phyloP scores from a whole-genome alignment of 2,113 vertebrate genomes.

The Neolamprologus modestus region DNA sequence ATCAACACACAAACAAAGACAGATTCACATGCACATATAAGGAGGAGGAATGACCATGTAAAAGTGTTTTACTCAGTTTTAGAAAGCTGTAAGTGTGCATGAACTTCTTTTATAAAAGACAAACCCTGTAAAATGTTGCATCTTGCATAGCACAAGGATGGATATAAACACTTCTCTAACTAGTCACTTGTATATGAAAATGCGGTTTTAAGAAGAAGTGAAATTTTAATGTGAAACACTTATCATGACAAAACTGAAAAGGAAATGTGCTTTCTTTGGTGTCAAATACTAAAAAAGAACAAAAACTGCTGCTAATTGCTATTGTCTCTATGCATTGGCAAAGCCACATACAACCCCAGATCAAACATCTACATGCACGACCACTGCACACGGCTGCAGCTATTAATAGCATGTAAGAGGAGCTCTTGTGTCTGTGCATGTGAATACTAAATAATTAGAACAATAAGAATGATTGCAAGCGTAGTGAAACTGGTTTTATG shows the following conservation, averaged over 20 bases:
- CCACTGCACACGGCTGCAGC: not conserved
- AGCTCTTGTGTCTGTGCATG: not conserved
- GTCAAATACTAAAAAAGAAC: not conserved
- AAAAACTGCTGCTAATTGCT: not conserved
- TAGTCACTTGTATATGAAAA: not conserved
- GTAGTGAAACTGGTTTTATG: not conserved
- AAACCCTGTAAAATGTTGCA: not conserved
- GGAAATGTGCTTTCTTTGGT: not conserved
- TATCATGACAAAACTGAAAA: not conserved
- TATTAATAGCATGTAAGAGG: not conserved
- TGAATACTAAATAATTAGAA: not conserved
- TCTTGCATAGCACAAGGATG: not conserved
- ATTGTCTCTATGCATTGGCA: not conserved
- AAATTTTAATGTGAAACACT: not conserved
- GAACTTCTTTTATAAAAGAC: not conserved
- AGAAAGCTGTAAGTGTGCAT: not conserved
- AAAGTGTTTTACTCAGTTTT: not conserved
- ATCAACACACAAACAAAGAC: not conserved
- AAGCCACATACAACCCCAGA: not conserved
- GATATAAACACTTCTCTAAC: not conserved
- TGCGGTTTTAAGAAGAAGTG: not conserved
- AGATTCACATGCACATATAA: not conserved
- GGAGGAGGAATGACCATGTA: not conserved
- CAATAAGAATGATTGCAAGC: not conserved
- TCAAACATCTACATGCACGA: not conserved